Evolutionary conservation across 2,888 invertebrate species (phyloP), one percentile per base, ranked within the genome.

Genomic region (Aphrophora alni): DNA sequence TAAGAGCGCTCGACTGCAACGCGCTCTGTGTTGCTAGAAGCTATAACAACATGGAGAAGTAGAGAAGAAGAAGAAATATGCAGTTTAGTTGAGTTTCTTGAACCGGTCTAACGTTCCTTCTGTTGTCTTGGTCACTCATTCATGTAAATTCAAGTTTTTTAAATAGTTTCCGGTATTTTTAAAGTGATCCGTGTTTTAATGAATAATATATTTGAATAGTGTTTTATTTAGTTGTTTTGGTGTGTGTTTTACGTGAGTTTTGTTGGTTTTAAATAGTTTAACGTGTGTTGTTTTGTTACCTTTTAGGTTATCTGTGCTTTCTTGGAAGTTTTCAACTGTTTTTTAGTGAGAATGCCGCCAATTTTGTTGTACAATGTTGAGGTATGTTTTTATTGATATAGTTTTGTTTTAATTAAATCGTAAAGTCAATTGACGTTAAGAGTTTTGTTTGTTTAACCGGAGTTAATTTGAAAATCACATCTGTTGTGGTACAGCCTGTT

Each of bases 21-120:
- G 59, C 59, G 12, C 59, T 59, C 59, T 59, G n/a, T 59, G 59
- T 59, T 59, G 59, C 59, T 59, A 59, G 59, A 21, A 59, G 59
- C 59, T 59, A 59, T 59, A 59, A 59, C 59, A 59, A 59, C 59
- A 59, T 59, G 59, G 59, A 59, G 59, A 59, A 59, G 59, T 59
- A 21, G 21, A 44, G 44, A 44, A 59, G 59, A 59, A 59, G 59
- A 59, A 59, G 59, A 59, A 59, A 21, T 59, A 59, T 59, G 59
- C 59, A 59, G 59, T 59, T 59, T 59, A 21, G 59, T 59, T 59
- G 59, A 59, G 59, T 59, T 59, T 59, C 59, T 59, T 59, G 59
- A 59, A 59, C 59, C 59, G 59, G 59, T 21, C 21, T 59, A 59
- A 59, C 59, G 21, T 21, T n/a, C 59, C 5, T 21, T 59, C 59